phyloP scores from a whole-genome alignment of 2,113 vertebrate species.

The Halcyon senegalensis region DNA sequence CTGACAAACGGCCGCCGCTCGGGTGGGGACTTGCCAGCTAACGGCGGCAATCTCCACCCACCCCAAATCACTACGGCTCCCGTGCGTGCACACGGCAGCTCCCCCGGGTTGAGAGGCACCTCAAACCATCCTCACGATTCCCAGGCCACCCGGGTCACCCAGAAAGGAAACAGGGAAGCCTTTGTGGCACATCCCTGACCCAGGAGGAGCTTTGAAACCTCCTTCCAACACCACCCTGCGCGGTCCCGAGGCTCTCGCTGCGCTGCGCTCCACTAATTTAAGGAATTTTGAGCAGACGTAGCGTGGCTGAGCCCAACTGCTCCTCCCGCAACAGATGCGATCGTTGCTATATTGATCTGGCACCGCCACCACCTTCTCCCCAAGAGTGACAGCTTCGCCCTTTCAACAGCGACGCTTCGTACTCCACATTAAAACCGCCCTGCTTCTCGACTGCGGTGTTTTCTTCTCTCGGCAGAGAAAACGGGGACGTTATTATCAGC shows the following conservation, averaged over 20 bases:
- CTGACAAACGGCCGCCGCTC: not conserved
- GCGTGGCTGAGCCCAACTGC: not conserved
- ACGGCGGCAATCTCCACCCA: fast-evolving
- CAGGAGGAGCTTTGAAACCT: not conserved
- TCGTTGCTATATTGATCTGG: not conserved
- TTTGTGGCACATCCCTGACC: fast-evolving
- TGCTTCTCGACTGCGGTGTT: not conserved
- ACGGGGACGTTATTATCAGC: not conserved
- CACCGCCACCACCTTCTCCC: not conserved
- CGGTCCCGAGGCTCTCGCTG: fast-evolving
- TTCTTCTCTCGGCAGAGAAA: not conserved
- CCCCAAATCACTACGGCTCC: not conserved
- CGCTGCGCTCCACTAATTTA: not conserved
- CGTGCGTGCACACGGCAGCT: no score
- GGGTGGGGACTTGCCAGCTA: not conserved
- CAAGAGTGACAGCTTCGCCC: not conserved
- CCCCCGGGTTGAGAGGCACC: no score
- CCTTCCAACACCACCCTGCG: fast-evolving
- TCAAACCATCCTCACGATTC: no score
- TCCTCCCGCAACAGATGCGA: not conserved
- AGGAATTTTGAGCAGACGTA: not conserved
- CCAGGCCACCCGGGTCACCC: not conserved
- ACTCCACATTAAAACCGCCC: not conserved
- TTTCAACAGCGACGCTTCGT: not conserved
- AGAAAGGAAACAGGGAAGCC: not conserved